phyloP scores from a whole-genome alignment of 2,888 invertebrate species.

The Strigamia maritima region DNA sequence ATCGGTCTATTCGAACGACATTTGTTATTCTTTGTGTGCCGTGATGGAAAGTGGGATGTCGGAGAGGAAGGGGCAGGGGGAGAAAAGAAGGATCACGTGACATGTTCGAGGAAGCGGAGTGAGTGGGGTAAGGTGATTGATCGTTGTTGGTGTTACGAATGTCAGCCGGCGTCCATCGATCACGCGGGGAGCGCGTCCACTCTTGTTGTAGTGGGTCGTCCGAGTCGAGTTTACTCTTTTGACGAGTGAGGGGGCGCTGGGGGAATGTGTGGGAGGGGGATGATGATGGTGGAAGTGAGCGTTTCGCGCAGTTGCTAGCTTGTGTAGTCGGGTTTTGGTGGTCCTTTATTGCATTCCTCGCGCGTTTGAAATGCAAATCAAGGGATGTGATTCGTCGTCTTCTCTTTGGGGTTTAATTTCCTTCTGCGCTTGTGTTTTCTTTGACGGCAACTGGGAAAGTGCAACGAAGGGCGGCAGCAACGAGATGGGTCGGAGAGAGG shows the following conservation, averaged over 20 bases:
- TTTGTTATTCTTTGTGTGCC: background rate
- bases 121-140: constrained; percentile 13
- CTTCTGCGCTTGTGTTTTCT: background rate
- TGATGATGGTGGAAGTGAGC: background rate
- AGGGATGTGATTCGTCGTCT: constrained; percentile 1
- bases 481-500: background rate
- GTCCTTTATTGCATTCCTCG: constrained; percentile 28
- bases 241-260: background rate
- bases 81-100: background rate
- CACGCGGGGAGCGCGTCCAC: background rate
- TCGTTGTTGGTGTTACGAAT: constrained; percentile 19
- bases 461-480: background rate
- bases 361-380: constrained; percentile 19
- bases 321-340: constrained; percentile 1
- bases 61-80: background rate
- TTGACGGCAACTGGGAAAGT: background rate
- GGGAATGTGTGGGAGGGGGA: background rate
- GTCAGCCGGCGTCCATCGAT: constrained; percentile 18
- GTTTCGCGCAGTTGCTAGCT: background rate
- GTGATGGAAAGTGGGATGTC: constrained; percentile 19
- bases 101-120: background rate
- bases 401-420: constrained; percentile 2
- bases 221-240: background rate
- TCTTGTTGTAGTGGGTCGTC: background rate
- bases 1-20: background rate